Conservation (phyloP, 2,113 vertebrate genomes). For the Micronycteris hirsuta region DNA sequence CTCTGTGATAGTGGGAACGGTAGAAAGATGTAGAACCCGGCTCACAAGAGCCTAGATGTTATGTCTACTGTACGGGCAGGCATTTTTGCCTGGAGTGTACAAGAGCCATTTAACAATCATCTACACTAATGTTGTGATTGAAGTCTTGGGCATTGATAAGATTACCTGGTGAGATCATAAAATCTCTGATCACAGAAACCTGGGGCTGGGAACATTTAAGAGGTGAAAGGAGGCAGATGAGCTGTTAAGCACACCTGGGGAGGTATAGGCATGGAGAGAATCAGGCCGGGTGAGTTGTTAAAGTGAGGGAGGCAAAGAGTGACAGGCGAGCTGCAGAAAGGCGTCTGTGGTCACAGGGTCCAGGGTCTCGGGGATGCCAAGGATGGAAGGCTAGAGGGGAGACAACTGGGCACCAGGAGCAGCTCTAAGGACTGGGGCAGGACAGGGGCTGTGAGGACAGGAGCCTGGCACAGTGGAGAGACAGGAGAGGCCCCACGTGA, state of each 20-base stretch:
- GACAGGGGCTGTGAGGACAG: rapidly evolving
- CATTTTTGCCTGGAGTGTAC: neutral
- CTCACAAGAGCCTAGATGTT: neutral
- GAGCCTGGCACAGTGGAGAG: rapidly evolving
- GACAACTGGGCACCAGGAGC: no score
- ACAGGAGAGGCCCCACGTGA: rapidly evolving
- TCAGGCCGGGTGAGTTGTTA: no score
- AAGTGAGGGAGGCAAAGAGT: neutral
- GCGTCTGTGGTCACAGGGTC: neutral
- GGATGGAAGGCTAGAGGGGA: rapidly evolving
- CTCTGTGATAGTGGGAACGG: neutral
- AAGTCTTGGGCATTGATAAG: neutral
- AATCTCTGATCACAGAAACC: neutral
- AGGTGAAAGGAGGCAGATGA: neutral
- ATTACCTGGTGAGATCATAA: neutral
- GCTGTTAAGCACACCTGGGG: neutral
- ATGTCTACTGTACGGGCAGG: neutral
- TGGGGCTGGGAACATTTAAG: neutral
- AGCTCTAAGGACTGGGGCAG: rapidly evolving
- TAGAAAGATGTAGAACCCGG: neutral
- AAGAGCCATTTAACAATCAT: neutral
- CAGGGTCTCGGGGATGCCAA: neutral
- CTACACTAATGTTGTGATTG: neutral
- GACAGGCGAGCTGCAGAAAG: neutral
- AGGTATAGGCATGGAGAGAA: neutral